Evolutionary conservation across 2,113 vertebrate genomes (phyloP).

Genomic region (Pyxicephalus adspersus): DNA sequence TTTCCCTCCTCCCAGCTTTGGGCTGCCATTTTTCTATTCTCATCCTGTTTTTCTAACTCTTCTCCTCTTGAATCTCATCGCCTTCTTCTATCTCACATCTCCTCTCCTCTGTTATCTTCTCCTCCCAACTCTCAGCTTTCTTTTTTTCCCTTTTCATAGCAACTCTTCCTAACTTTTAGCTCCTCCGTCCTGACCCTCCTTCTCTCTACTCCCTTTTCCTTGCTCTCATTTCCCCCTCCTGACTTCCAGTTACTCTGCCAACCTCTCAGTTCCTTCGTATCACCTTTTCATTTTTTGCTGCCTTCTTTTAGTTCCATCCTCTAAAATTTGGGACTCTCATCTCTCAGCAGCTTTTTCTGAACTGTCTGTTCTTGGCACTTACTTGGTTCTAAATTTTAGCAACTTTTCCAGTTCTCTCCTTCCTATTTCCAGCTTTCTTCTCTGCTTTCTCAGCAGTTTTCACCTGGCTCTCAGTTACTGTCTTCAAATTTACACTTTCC

Average conservation of each 20-base stretch:
- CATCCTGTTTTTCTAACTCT: background rate
- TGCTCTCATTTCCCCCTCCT: background rate
- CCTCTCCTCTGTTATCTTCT: background rate
- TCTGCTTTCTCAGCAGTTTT: too few relatives aligned
- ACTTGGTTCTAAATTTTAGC: too few relatives aligned
- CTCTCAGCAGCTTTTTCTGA: background rate
- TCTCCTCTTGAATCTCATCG: background rate
- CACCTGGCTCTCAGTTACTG: too few relatives aligned
- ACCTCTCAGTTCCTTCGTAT: background rate
- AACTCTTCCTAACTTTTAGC: background rate
- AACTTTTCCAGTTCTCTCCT: too few relatives aligned
- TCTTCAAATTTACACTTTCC: too few relatives aligned
- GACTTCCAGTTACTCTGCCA: background rate
- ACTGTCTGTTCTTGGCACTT: too few relatives aligned
- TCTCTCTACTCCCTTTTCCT: too few relatives aligned
- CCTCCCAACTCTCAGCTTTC: background rate
- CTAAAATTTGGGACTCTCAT: background rate
- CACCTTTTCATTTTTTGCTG: background rate
- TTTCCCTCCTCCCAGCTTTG: background rate
- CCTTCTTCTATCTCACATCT: too few relatives aligned
- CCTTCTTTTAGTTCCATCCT: background rate
- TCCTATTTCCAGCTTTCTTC: too few relatives aligned
- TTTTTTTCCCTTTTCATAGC: too few relatives aligned
- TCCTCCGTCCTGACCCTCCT: too few relatives aligned
- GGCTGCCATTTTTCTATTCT: too few relatives aligned